These are phyloP conservation scores for Branchinecta lindahli DNA, from an alignment of 1,140 invertebrate genomes.

Conservation along the genomic window DNA sequence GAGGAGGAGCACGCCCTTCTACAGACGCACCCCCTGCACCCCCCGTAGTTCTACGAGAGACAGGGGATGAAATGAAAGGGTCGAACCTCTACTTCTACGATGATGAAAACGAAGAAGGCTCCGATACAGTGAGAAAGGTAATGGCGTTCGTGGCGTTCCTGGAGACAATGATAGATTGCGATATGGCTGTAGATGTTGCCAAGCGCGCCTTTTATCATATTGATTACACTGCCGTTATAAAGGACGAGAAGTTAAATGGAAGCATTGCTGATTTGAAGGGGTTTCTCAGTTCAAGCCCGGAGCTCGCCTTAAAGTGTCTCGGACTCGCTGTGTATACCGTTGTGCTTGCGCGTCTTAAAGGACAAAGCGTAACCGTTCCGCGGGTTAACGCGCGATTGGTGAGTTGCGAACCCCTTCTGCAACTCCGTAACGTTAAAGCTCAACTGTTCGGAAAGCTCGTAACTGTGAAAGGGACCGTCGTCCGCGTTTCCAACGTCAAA, in stretches of 20 bases:
- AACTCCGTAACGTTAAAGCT: constrained; percentile 18
- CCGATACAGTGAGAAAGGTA: constrained; percentile 35
- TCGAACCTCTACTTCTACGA: constrained; percentile 53
- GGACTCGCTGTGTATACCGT: constrained; percentile 57
- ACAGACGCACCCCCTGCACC: neutral
- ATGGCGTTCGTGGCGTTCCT: constrained; percentile 40
- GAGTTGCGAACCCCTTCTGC: constrained; percentile 14
- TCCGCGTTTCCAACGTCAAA: constrained; percentile 57
- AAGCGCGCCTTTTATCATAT: constrained; percentile 43
- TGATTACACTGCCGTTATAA: constrained; percentile 44
- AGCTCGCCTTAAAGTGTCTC: constrained; percentile 44
- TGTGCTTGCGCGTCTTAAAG: constrained; percentile 20
- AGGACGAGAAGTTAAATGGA: constrained; percentile 40
- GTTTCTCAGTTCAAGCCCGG: constrained; percentile 47
- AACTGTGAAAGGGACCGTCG: constrained; percentile 66
- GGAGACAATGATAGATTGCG: constrained; percentile 34
- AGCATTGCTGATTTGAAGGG: constrained; percentile 44
- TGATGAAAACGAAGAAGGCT: constrained; percentile 37
- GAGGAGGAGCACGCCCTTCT: neutral
- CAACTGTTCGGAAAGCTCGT: constrained; percentile 55
- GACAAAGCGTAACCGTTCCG: constrained; percentile 12
- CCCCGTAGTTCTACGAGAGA: neutral
- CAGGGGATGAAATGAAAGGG: constrained; percentile 31
- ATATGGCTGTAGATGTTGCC: constrained; percentile 43
- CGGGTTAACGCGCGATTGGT: constrained; percentile 15